phyloP scores from a whole-genome alignment of 1,140 invertebrate genomes.

The Pseudomyrmex concolor region DNA sequence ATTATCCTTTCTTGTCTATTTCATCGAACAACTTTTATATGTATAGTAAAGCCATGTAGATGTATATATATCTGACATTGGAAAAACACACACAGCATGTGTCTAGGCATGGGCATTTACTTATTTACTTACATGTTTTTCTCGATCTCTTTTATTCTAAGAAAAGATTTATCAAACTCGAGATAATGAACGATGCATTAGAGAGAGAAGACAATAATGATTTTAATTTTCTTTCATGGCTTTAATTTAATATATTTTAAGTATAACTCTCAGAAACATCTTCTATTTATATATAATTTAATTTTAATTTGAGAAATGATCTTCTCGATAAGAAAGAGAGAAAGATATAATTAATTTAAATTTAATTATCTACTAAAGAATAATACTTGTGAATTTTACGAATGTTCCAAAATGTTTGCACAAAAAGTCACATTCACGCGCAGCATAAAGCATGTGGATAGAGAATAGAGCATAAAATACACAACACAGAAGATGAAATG shows the following conservation, averaged over 20 bases:
- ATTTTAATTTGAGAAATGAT: not conserved
- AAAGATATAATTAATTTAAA: too few relatives aligned
- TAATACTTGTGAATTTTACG: constrained; percentile 15
- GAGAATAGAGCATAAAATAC: constrained; percentile 59
- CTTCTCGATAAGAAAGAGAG: not conserved
- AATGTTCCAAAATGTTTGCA: too few relatives aligned
- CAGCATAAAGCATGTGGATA: constrained; percentile 62
- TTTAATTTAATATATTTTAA: too few relatives aligned
- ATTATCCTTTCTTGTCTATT: too few relatives aligned
- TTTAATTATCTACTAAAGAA: not conserved
- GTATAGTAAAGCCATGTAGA: constrained; percentile 30
- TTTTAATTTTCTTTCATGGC: too few relatives aligned
- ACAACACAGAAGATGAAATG: constrained; percentile 42
- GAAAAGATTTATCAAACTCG: not conserved
- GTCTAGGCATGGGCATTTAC: constrained; percentile 36
- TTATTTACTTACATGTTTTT: not conserved
- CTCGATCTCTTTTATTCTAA: not conserved
- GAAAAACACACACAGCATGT: constrained; percentile 40
- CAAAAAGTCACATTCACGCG: constrained; percentile 46
- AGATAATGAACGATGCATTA: too few relatives aligned
- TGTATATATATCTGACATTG: constrained; percentile 27
- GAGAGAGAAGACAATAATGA: not conserved
- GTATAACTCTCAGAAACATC: not conserved
- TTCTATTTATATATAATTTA: not conserved
- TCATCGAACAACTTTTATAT: constrained; percentile 31